A percentile compares a stretch with the other conserved stretches of the same genome.
Conservation (phyloP, 1,140 invertebrate genomes). For the Cylas formicarius region DNA sequence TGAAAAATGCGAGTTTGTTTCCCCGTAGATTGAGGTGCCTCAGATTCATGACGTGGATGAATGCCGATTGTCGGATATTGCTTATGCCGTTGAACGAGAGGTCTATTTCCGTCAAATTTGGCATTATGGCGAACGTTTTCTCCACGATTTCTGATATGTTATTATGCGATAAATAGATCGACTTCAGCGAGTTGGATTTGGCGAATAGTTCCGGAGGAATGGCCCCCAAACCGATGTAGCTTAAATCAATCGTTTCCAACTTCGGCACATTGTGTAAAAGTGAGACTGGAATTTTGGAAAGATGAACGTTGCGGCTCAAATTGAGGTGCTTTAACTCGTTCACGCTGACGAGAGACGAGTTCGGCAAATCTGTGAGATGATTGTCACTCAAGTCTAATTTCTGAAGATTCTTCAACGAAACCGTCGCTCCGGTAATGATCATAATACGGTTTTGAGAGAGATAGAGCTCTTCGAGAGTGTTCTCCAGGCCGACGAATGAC, state of each 20-base stretch:
- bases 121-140: slow-evolving; percentile 62
- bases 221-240: slow-evolving; percentile 60
- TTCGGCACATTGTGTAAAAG: slow-evolving; percentile 54
- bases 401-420: slow-evolving; percentile 58
- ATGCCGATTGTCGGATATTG: slow-evolving; percentile 61
- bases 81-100: slow-evolving; percentile 70
- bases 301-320: slow-evolving; percentile 66
- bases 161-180: slow-evolving; percentile 61
- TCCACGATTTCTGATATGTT: slow-evolving; percentile 62
- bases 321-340: slow-evolving; percentile 65
- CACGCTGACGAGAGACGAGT: slow-evolving; percentile 61
- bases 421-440: slow-evolving; percentile 53
- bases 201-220: slow-evolving; percentile 63
- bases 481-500: slow-evolving; percentile 68
- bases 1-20: slow-evolving; percentile 68
- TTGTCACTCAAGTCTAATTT: slow-evolving; percentile 74
- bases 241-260: slow-evolving; percentile 64
- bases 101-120: slow-evolving; percentile 63
- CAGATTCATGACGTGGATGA: slow-evolving; percentile 62
- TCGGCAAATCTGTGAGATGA: slow-evolving; percentile 60
- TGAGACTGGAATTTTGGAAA: slow-evolving; percentile 51
- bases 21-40: slow-evolving; percentile 58
- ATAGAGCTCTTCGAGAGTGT: slow-evolving; percentile 63
- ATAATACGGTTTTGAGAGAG: slow-evolving; percentile 70
- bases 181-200: slow-evolving; percentile 56